A percentile compares a stretch with the other conserved stretches of the same genome.
Conservation (phyloP, 2,797 vertebrate species). For the Crax fasciolata region DNA sequence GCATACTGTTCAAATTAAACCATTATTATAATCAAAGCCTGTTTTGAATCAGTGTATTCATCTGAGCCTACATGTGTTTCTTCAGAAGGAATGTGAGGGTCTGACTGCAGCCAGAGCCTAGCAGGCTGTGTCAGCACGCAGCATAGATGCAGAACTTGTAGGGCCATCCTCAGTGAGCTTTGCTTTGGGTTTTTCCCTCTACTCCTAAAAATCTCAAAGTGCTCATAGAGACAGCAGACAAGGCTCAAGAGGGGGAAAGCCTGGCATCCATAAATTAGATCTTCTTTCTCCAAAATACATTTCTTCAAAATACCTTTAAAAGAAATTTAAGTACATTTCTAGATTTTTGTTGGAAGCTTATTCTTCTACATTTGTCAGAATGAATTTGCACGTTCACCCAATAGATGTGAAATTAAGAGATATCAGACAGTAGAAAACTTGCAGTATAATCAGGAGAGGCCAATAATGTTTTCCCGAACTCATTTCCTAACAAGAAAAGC, state of each 20-base stretch:
- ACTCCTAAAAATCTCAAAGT: too few species aligned
- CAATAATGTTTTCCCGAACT: neutral
- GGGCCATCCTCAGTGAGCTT: neutral
- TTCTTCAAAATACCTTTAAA: neutral
- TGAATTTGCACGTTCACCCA: neutral
- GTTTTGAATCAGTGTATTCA: neutral
- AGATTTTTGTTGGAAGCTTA: neutral
- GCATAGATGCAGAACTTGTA: neutral
- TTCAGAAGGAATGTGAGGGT: neutral
- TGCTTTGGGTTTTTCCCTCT: neutral
- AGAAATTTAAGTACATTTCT: neutral
- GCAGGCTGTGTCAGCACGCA: fast-evolving
- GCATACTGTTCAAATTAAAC: neutral
- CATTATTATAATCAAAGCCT: neutral
- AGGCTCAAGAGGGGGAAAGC: neutral
- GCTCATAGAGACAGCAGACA: neutral
- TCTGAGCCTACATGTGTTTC: neutral
- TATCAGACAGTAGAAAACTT: neutral
- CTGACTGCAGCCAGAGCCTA: too few species aligned
- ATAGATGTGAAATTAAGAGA: neutral
- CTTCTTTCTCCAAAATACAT: neutral
- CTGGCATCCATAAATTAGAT: neutral
- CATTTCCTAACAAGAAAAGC: neutral
- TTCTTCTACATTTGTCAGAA: neutral
- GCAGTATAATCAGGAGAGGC: neutral